Conservation (phyloP, 2,113 vertebrate genomes). For the Pelmatolapia mariae region DNA sequence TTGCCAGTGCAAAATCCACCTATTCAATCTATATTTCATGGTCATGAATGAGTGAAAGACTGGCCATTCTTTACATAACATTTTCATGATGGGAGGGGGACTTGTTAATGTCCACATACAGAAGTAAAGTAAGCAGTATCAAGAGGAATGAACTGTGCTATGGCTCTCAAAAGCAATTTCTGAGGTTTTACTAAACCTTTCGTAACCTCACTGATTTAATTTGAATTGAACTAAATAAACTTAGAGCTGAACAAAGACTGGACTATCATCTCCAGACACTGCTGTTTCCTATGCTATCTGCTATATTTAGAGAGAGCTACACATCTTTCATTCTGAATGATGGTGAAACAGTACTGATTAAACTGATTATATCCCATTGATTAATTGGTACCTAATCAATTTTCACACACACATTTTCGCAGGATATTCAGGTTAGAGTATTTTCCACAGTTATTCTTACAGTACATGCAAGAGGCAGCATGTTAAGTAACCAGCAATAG, state of each 20-base stretch:
- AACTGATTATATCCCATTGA: neutral
- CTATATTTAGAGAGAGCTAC: neutral
- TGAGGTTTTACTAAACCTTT: neutral
- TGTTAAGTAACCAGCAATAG: neutral
- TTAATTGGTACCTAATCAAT: neutral
- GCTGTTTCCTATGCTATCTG: neutral
- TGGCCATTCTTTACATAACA: conserved; percentile 31
- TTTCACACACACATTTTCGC: rapidly evolving
- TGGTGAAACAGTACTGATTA: neutral
- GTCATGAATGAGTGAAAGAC: conserved; percentile 30
- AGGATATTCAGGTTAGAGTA: neutral
- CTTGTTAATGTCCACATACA: neutral
- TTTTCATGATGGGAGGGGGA: neutral
- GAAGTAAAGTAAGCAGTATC: neutral
- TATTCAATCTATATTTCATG: conserved; percentile 53
- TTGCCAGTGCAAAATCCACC: conserved; percentile 19
- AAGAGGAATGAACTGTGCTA: neutral
- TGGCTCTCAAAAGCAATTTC: neutral
- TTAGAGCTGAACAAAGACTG: neutral
- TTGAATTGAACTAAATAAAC: neutral
- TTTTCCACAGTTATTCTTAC: neutral
- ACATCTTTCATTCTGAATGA: neutral
- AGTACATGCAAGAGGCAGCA: neutral
- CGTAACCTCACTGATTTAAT: neutral
- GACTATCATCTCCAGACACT: neutral